Base-by-base conservation (phyloP, 2,888 invertebrate genomes). In the Protonemura montana region DNA sequence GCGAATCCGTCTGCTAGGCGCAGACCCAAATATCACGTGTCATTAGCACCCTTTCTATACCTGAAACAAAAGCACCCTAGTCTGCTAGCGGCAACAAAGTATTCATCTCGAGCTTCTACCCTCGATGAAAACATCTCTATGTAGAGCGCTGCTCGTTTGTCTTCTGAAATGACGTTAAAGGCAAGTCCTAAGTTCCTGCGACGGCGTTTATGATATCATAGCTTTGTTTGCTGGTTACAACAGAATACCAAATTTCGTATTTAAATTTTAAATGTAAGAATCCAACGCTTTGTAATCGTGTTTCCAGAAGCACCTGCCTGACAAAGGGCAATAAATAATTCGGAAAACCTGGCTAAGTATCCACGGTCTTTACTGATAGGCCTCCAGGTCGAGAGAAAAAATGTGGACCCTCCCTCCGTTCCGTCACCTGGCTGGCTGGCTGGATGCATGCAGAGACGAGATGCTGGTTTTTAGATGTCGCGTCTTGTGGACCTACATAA, bases 301-400 rank as follows among this genome's bases (percentile, higher is more conserved):
- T 59, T 59, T 35, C 21, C 59, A 28, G 27, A 78, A 78, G 78
- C 78, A 78, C 28, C 78, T 78, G 78, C n/a, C 78, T 78, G 78
- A 78, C 78, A 78, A 78, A 78, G 78, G 78, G 28, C 5, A 78
- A 26, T 78, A 28, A 28, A 78, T 78, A 78, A 78, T 78, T 78
- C 78, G 78, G 10, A 78, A 59, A 78, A 28, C 25, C 78, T 78
- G 13, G 78, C 78, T 6, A 5, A n/a, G 59, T 59, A 59, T 59
- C 13, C 59, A 10, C 59, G 13, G 59, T 21, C 13, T 21, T 59
- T 21, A 59, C 59, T 59, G 21, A 59, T 59, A 59, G 59, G 59
- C 59, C 59, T 59, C 41, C n/a, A n/a, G 10, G 35, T 35, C 35
- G 26, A 5, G 28, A 28, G 78, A 25, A 26, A 28, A 78, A 78